These are phyloP conservation scores for Ammodytes dubius DNA, from an alignment of 2,113 vertebrate species.

Conservation along the genomic window DNA sequence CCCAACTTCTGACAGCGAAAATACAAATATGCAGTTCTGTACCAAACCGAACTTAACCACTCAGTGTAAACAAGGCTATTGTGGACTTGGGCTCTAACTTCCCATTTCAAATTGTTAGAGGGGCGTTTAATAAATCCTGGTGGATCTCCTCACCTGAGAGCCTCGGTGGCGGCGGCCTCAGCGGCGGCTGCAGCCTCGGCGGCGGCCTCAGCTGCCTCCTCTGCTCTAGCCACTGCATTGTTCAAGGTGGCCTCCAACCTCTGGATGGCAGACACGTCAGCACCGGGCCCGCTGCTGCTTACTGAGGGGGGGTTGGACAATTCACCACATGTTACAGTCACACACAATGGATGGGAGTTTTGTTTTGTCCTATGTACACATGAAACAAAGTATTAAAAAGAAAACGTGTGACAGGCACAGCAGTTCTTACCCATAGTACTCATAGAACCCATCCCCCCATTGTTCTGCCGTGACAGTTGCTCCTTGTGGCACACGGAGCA, in stretches of 20 bases:
- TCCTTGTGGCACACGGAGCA: slow-evolving; percentile 94
- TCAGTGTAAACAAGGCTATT: neutral
- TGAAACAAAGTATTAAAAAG: neutral
- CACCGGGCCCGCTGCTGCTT: slow-evolving; percentile 85
- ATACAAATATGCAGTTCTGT: too few species aligned
- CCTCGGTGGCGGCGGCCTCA: slow-evolving; percentile 78
- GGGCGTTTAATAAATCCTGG: too few species aligned
- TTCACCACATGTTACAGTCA: slow-evolving; percentile 4
- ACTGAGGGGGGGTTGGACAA: slow-evolving; percentile 75
- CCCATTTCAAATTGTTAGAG: neutral
- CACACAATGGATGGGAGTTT: neutral
- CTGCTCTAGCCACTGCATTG: slow-evolving; percentile 78
- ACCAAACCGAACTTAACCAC: neutral
- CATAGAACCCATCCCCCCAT: slow-evolving; percentile 86
- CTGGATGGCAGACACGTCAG: slow-evolving; percentile 91
- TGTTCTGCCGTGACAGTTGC: slow-evolving; percentile 90
- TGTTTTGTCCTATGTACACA: neutral
- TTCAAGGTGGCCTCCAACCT: slow-evolving; percentile 91
- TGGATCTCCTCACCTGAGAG: slow-evolving; percentile 65
- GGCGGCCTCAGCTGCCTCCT: slow-evolving; percentile 83
- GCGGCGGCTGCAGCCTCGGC: slow-evolving; percentile 80
- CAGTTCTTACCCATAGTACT: slow-evolving; percentile 80
- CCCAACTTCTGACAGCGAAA: too few species aligned
- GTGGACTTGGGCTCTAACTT: neutral
- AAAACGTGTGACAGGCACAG: slow-evolving; percentile 3